A percentile compares a stretch with the other conserved stretches of the same genome.
Evolutionary conservation across 2,888 invertebrate species (phyloP).

Genomic region (Plagodis pulveraria): DNA sequence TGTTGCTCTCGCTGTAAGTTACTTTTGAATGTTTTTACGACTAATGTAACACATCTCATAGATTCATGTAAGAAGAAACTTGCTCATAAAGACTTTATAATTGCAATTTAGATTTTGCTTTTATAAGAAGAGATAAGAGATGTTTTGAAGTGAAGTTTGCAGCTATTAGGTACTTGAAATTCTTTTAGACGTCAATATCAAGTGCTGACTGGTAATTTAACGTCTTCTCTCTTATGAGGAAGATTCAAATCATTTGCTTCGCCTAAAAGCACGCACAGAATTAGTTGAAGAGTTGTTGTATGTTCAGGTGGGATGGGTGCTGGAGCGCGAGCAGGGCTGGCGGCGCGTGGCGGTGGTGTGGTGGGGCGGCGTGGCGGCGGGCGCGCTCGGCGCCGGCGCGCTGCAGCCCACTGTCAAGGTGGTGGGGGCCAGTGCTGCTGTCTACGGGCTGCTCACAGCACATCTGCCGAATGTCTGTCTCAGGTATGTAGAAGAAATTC

Average conservation of each 20-base stretch:
- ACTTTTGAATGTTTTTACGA: neutral
- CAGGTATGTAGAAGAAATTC: slow-evolving; percentile 48
- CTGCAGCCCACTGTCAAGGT: slow-evolving; percentile 90
- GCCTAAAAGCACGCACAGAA: neutral
- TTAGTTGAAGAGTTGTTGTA: neutral
- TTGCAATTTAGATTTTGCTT: neutral
- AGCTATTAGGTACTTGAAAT: too few relatives aligned
- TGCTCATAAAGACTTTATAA: too few relatives aligned
- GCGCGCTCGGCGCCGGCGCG: slow-evolving; percentile 90
- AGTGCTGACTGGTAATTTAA: too few relatives aligned
- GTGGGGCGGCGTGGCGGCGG: slow-evolving; percentile 89
- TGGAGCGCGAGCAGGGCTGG: slow-evolving; percentile 91
- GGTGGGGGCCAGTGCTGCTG: slow-evolving; percentile 95
- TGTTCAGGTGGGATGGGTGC: slow-evolving; percentile 78
- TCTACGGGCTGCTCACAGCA: slow-evolving; percentile 94
- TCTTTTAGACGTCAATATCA: too few relatives aligned
- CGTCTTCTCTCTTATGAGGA: too few relatives aligned
- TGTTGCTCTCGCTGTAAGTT: slow-evolving; percentile 70
- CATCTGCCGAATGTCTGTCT: slow-evolving; percentile 93
- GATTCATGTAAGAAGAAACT: too few relatives aligned
- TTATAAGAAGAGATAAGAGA: neutral
- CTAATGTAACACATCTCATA: neutral
- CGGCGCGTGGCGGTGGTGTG: slow-evolving; percentile 89
- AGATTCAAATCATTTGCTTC: too few relatives aligned
- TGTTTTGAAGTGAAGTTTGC: too few relatives aligned